These are phyloP conservation scores for Trachurus trachurus DNA, from an alignment of 2,797 vertebrate genomes.

Conservation along the genomic window DNA sequence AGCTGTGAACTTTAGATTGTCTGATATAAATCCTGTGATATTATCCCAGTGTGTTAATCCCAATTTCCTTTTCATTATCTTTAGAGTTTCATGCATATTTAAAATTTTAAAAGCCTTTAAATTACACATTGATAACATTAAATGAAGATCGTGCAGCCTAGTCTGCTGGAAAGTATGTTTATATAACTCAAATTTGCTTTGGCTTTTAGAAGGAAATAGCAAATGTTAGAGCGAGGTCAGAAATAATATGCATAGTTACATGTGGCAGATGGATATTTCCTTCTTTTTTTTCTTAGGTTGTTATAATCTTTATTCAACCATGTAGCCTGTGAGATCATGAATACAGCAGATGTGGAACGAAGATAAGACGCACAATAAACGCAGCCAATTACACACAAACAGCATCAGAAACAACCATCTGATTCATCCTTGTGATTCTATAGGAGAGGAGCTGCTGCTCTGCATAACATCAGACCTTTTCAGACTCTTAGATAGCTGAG, in stretches of 20 bases:
- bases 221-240: background rate
- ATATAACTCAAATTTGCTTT: background rate
- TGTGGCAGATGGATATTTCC: background rate
- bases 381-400: background rate
- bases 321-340: background rate
- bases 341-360: background rate
- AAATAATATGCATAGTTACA: background rate
- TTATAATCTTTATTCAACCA: background rate
- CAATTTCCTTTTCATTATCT: background rate
- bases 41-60: conserved; percentile 1
- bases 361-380: background rate
- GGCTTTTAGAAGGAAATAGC: background rate
- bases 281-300: background rate
- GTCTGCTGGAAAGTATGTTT: background rate
- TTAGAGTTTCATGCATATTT: background rate
- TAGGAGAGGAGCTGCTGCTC: background rate
- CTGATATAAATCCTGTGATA: background rate
- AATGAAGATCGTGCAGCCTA: background rate
- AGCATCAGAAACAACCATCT: background rate
- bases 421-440: background rate
- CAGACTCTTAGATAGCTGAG: background rate
- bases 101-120: conserved; percentile 8
- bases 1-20: background rate
- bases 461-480: background rate
- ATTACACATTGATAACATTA: background rate